Evolutionary conservation across 2,888 invertebrate species (phyloP), one percentile per base, ranked within the genome.

Genomic region (Tolmerus cingulatus): DNA sequence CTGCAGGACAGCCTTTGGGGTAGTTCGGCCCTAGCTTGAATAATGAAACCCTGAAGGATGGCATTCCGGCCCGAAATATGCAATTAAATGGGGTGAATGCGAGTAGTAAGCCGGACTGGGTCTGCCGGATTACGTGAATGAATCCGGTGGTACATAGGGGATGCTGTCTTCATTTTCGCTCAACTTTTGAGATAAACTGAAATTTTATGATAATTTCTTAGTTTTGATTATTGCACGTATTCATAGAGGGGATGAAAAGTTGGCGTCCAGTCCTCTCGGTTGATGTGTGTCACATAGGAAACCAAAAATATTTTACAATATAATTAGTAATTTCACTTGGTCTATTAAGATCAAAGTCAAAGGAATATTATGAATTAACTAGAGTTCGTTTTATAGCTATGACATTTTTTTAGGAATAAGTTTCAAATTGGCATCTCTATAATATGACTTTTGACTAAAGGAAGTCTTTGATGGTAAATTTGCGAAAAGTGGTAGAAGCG

Each of bases 181-280:
- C 19, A 84, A 66, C n/a, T 57, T 82, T 57, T n/a, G 66, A 51
- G 30, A 84, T 66, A 66, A 84, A 84, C 37, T 66, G 51, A 23
- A 84, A 34, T 84, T 66, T 84, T 84, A 84, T 84, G 82, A 66
- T 84, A 84, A 84, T 84, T 84, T 84, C 37, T 84, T 57, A 81
- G 23, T 55, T 81, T 81, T 66, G 66, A 66, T 66, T 19, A 66
- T 66, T 51, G 51, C 51, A n/a, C 30, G 37, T 16, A 74, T 51
- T 16, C 7, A 5, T n/a, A 23, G 66, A 66, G 12, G 23, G 27
- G 66, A 66, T 12, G 9, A 12, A n/a, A 27, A 23, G 57, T 57
- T 57, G 8, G 16, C 57, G 12, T 23, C 23, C 12, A 57, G 23
- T n/a, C n/a, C 1, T 2, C 12, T 19, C 57, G 43, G 66, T 8